phyloP scores from a whole-genome alignment of 2,113 vertebrate genomes.

The Redunca redunca region DNA sequence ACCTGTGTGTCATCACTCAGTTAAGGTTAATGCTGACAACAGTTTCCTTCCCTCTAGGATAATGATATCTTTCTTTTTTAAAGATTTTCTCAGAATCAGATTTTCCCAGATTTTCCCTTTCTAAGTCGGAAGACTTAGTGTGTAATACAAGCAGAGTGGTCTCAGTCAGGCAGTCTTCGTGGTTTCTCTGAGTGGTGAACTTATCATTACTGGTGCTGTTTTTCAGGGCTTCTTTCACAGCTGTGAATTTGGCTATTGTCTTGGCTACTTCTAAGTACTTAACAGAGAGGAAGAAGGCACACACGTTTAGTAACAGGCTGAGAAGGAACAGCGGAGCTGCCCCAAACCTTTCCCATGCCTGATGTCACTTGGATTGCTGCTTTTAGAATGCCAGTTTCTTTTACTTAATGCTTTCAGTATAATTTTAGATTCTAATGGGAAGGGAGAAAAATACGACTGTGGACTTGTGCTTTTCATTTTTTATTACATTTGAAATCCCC shows the following conservation, averaged over 20 bases:
- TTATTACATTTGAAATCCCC: conserved; percentile 32
- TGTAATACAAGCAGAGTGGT: not conserved
- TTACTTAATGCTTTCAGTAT: conserved; percentile 33
- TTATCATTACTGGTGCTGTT: not conserved
- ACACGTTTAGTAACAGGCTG: not conserved
- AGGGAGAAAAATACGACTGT: not conserved
- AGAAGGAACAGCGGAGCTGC: not conserved
- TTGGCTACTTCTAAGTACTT: not conserved
- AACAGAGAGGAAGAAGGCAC: not conserved
- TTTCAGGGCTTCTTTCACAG: conserved; percentile 4
- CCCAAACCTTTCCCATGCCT: not conserved
- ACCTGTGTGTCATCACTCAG: not conserved
- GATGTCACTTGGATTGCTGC: not conserved
- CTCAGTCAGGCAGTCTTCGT: not conserved
- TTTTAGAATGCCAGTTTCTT: conserved; percentile 8
- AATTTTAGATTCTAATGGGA: conserved; percentile 33
- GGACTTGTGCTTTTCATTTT: conserved; percentile 40
- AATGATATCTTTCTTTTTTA: not conserved
- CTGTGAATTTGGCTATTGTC: not conserved
- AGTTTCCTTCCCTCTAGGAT: not conserved
- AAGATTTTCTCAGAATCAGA: conserved; percentile 3
- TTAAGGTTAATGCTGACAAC: not conserved
- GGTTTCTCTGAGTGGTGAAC: not conserved
- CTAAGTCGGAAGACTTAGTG: not conserved
- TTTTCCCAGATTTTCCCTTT: no score